These are phyloP conservation scores for Drosophila lini DNA, from an alignment of 1,140 invertebrate genomes.

Conservation along the genomic window DNA sequence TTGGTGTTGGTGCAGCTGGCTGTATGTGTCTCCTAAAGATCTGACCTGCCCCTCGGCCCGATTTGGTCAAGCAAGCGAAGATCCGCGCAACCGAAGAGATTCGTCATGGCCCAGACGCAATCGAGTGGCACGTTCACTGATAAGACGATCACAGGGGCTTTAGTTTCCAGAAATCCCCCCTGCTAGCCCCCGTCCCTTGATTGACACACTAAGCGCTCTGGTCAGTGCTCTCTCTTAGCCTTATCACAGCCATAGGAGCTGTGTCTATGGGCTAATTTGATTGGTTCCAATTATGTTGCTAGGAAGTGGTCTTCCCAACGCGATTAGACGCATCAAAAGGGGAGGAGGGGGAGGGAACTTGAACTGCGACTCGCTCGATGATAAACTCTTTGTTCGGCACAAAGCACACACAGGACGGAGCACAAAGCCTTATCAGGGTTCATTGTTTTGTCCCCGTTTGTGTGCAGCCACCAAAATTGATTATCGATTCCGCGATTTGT, in stretches of 20 bases:
- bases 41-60: slow-evolving; percentile 8
- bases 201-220: slow-evolving; percentile 40
- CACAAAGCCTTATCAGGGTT: slow-evolving; percentile 27
- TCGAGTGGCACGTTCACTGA: slow-evolving; percentile 40
- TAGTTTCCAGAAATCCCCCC: slow-evolving; percentile 10
- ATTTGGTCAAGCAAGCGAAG: slow-evolving; percentile 5
- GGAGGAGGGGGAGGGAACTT: neutral
- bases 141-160: slow-evolving; percentile 48
- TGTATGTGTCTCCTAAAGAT: slow-evolving; percentile 8
- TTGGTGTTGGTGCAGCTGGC: slow-evolving; percentile 4
- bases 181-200: slow-evolving; percentile 13
- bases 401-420: slow-evolving; percentile 19
- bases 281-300: slow-evolving; percentile 45
- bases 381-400: slow-evolving; percentile 50
- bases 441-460: slow-evolving; percentile 37
- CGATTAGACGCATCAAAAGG: neutral
- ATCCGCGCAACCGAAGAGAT: slow-evolving; percentile 13
- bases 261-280: slow-evolving; percentile 35
- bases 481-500: slow-evolving; percentile 17
- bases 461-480: slow-evolving; percentile 7
- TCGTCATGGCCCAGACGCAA: slow-evolving; percentile 18
- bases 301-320: slow-evolving; percentile 11
- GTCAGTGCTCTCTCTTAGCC: slow-evolving; percentile 1
- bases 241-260: slow-evolving; percentile 37
- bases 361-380: slow-evolving; percentile 22